Evolutionary conservation across 1,140 invertebrate species (phyloP), one percentile per base, ranked within the genome.

Genomic region (Hylaeus volcanicus): DNA sequence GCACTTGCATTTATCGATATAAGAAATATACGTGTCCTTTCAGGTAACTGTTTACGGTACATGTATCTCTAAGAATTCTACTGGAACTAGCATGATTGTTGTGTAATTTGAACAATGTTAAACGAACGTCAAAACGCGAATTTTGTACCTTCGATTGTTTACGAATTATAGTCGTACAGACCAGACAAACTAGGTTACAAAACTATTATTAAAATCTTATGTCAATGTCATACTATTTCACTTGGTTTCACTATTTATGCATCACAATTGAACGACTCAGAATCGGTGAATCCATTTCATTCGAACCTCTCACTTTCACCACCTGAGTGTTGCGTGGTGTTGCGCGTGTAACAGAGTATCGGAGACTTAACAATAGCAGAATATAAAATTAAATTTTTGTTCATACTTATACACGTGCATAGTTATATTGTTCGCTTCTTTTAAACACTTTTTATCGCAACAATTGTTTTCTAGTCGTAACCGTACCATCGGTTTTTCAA

Each of bases 181-280:
- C 14, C 1, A 4, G 8, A 51, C 1, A n/a, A 53, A 51, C 15
- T 39, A 2, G 5, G 12, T 60, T 60, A 12, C 9, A 76, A 3
- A 2, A 15, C 14, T 9, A n/a, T 8, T 60, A 60, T 69, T 69
- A n/a, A 12, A 9, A 66, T 39, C 37, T 15, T 39, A 68, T 70
- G 5, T 51, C 14, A 48, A 37, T 26, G 26, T 26, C 26, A 26
- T 26, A 26, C 45, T 1, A 48, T 76, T 5, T 11, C 56, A 70
- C 12, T 5, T 68, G 39, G 43, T 77, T 14, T 41, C 37, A 71
- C 55, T 61, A 58, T 69, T 76, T 69, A 58, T n/a, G 1, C 48
- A 45, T 69, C 53, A 15, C 60, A 56, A n/a, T 11, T n/a, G 43
- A 12, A 48, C 51, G 15, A 58, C 5, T 41, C 14, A 61, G 43